Evolutionary conservation across 2,797 vertebrate species (phyloP).

Genomic region (Saxicola maurus): DNA sequence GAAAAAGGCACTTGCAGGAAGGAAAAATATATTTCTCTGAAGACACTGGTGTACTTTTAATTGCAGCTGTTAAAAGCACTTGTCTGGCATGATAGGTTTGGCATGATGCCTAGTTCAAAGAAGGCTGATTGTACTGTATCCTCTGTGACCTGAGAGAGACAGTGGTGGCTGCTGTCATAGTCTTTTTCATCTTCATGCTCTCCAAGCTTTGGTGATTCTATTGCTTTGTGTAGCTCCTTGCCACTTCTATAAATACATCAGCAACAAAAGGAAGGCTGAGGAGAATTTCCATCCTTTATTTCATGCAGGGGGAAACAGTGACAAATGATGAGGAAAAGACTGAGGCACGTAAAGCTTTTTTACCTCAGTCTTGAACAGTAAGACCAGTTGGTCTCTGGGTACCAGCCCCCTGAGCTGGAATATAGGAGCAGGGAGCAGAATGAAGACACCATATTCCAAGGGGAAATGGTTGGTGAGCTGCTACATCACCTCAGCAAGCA

Average conservation of each 20-base stretch:
- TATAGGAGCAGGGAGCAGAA: not conserved
- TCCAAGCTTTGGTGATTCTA: not conserved
- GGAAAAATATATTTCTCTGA: not conserved
- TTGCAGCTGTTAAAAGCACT: slow-evolving; percentile 11
- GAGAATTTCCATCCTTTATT: not conserved
- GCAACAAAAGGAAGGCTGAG: not conserved
- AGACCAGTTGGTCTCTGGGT: not conserved
- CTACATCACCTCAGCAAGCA: not conserved
- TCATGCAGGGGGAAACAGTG: not conserved
- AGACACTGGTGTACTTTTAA: not conserved
- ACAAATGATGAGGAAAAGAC: not conserved
- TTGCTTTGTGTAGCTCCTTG: not conserved
- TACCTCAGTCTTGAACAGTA: not conserved
- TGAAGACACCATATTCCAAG: not conserved
- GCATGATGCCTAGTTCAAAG: not conserved
- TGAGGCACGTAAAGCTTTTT: not conserved
- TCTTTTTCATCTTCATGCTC: not conserved
- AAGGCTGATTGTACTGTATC: not conserved
- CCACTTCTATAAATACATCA: not conserved
- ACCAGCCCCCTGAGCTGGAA: not conserved
- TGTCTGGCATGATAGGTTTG: not conserved
- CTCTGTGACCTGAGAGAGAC: not conserved
- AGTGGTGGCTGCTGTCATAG: not conserved
- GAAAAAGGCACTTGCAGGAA: not conserved
- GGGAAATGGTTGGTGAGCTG: not conserved